These are phyloP conservation scores for Micronycteris hirsuta DNA, from an alignment of 2,113 vertebrate species.

Conservation along the genomic window DNA sequence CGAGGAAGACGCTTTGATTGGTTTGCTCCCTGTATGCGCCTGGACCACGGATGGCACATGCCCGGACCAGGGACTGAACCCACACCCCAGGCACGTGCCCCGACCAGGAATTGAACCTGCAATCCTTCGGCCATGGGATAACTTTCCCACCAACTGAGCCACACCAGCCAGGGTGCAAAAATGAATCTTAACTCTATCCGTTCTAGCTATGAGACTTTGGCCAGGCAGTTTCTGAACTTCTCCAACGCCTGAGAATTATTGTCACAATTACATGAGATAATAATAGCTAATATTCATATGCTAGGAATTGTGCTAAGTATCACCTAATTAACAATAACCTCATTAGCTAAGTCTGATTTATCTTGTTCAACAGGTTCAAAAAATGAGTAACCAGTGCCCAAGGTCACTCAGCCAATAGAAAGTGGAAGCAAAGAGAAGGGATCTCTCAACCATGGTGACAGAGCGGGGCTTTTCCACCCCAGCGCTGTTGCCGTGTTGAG, in stretches of 20 bases:
- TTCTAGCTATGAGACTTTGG: neutral
- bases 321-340: neutral
- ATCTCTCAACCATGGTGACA: neutral
- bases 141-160: too few relatives aligned
- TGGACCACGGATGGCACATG: too few relatives aligned
- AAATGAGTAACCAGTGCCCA: too few relatives aligned
- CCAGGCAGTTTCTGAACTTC: neutral
- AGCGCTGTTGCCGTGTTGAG: fast-evolving
- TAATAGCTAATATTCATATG: neutral
- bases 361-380: neutral
- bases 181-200: neutral
- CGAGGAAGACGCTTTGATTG: too few relatives aligned
- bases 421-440: neutral
- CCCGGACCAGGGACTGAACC: too few relatives aligned
- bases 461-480: neutral
- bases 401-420: neutral
- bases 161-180: neutral
- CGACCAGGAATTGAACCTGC: too few relatives aligned
- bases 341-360: neutral
- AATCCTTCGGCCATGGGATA: too few relatives aligned
- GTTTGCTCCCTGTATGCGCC: too few relatives aligned
- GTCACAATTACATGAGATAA: neutral
- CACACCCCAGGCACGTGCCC: too few relatives aligned
- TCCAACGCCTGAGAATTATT: neutral
- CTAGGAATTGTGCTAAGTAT: neutral